Base-by-base conservation (phyloP, 1,140 invertebrate genomes). In the Panagrolaimus sp. region DNA sequence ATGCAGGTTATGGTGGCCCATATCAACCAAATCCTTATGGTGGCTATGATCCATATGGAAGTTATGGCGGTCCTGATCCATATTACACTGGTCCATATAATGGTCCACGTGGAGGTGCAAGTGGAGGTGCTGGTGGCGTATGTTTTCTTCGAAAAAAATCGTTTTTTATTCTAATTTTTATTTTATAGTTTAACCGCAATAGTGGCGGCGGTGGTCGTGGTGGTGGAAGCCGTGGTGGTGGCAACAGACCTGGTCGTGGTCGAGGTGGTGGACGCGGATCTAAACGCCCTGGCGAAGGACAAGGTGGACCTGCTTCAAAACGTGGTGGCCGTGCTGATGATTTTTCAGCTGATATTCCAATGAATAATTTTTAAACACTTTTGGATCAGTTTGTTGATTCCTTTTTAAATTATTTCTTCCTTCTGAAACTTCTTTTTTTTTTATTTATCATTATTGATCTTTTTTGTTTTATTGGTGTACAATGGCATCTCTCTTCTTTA, bases 241-340 rank as follows among this genome's bases (percentile, higher is more conserved):
- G 7, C 31, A 38, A 38, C 31, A 38, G 31, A 38, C 66, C 16
- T 27, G 27, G 63, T 27, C 25, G 57, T 8, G 71, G 48, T 14
- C 16, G 72, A 16, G 66, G 66, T 45, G 67, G 76, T 25, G 45
- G 68, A n/a, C 70, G 78, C 5, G 47, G 66, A 9, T 45, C 64
- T 25, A 74, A 78, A 68, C 44, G 72, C 45, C 65, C 69, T 9
- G 45, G 57, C 43, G 42, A 47, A 44, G 25, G 46, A 23, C 25
- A 74, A 74, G 76, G 73, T 14, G 79, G 79, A n/a, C 79, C 79
- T 9, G 78, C 78, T 9, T 74, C 81, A 16, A 81, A 81, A 46
- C 73, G 81, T 23, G 79, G 79, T 42, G 74, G 74, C 31, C 61
- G 67, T 47, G 63, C 67, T 25, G 66, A 69, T 31, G 72, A 75